These are phyloP conservation scores for Isotomurus palustris DNA, from an alignment of 2,888 invertebrate genomes.

Conservation along the genomic window DNA sequence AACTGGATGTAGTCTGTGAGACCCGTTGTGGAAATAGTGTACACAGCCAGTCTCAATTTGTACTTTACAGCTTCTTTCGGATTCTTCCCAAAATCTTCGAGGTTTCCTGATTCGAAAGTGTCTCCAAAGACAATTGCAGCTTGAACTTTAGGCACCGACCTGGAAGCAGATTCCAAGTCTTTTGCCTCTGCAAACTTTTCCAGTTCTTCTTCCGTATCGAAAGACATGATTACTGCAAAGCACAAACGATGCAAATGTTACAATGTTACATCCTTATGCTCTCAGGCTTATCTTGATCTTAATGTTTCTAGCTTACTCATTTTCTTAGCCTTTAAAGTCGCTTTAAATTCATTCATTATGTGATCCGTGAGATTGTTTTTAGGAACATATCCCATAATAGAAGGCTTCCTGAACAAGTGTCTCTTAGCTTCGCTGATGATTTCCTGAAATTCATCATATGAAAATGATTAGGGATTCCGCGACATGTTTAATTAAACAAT, in stretches of 20 bases:
- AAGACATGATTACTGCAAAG: slow-evolving; percentile 15
- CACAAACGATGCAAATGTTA: neutral
- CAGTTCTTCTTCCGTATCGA: slow-evolving; percentile 25
- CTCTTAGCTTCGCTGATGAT: slow-evolving; percentile 26
- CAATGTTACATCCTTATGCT: neutral
- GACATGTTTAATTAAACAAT: neutral
- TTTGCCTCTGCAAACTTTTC: slow-evolving; percentile 25
- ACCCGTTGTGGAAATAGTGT: slow-evolving; percentile 25
- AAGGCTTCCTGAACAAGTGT: slow-evolving; percentile 24
- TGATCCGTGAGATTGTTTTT: slow-evolving; percentile 22
- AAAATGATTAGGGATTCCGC: neutral
- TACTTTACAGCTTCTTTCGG: slow-evolving; percentile 16
- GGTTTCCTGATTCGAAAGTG: slow-evolving; percentile 21
- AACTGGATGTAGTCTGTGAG: slow-evolving; percentile 23
- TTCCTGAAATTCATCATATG: slow-evolving; percentile 14
- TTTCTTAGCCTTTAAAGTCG: slow-evolving; percentile 10
- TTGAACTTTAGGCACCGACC: slow-evolving; percentile 21
- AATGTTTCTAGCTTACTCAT: slow-evolving; percentile 10
- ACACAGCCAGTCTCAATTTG: slow-evolving; percentile 32
- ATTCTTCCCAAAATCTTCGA: slow-evolving; percentile 4
- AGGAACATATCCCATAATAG: slow-evolving; percentile 26
- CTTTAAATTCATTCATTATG: slow-evolving; percentile 22
- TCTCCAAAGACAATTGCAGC: slow-evolving; percentile 36
- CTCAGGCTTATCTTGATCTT: too few relatives aligned
- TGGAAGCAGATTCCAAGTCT: slow-evolving; percentile 19